Percentiles rank a stretch among this genome's conserved stretches.
These are phyloP conservation scores for Brachionus koreanus DNA, from an alignment of 1,140 invertebrate genomes.

Conservation along the genomic window DNA sequence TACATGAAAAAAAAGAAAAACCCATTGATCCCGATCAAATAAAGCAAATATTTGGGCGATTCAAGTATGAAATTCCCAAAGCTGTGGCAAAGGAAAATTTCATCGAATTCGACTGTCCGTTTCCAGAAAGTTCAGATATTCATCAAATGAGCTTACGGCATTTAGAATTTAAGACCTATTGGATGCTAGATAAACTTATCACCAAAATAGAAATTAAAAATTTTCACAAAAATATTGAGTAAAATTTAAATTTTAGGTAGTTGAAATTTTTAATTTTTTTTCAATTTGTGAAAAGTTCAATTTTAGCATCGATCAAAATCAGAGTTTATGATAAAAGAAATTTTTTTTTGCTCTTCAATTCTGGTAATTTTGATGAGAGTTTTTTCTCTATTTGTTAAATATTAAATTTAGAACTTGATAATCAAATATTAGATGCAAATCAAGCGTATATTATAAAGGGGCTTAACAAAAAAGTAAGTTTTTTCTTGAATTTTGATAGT, in stretches of 20 bases:
- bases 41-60: not conserved
- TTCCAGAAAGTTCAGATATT: not conserved
- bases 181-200: not conserved
- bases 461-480: not conserved
- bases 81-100: not conserved
- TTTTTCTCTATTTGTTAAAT: not conserved
- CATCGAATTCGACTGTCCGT: not conserved
- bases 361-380: not conserved
- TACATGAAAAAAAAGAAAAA: not conserved
- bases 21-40: not conserved
- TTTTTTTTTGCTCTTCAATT: not conserved
- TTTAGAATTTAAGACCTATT: not conserved
- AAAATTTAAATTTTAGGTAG: not conserved
- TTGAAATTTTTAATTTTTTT: not conserved
- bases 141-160: not conserved
- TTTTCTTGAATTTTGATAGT: not conserved
- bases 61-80: not conserved
- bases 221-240: not conserved
- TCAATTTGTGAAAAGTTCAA: not conserved
- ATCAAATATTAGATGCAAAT: not conserved
- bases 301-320: not conserved
- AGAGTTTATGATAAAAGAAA: not conserved
- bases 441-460: not conserved
- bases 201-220: not conserved
- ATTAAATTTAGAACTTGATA: not conserved